Conservation (phyloP, 2,888 invertebrate genomes). For the Dysmachus trigonus region DNA sequence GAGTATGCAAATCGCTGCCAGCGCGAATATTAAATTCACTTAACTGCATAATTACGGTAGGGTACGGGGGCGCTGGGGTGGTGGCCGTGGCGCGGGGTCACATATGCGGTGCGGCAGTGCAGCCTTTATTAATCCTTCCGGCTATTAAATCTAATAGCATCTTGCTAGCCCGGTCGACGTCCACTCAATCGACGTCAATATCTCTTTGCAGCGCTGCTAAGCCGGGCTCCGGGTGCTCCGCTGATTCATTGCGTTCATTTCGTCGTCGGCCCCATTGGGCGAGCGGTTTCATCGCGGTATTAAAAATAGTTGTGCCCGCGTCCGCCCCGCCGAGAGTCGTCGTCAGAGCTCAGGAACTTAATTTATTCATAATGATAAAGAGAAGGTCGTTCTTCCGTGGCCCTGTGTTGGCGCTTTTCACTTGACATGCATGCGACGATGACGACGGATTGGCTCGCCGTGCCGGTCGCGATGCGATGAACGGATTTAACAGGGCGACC, state of each 20-base stretch:
- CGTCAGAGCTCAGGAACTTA: not conserved
- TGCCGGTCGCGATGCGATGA: not conserved
- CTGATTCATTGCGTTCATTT: not conserved
- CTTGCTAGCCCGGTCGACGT: constrained; percentile 1
- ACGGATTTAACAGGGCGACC: not conserved
- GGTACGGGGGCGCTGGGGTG: not conserved
- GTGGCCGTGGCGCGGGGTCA: constrained; percentile 14
- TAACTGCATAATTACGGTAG: constrained; percentile 5
- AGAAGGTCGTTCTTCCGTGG: constrained; percentile 4
- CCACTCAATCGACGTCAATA: not conserved
- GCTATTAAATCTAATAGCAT: constrained; percentile 24
- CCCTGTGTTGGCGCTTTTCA: not conserved
- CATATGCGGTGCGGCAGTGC: not conserved
- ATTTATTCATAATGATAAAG: constrained; percentile 26
- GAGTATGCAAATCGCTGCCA: not conserved
- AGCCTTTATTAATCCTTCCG: constrained; percentile 34
- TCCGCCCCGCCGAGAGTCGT: not conserved
- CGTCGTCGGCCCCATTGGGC: not conserved
- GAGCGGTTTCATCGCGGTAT: not conserved
- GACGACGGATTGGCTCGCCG: not conserved
- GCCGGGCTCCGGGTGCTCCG: not conserved
- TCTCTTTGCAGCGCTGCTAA: not conserved
- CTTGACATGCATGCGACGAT: not conserved
- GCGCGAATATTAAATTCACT: constrained; percentile 21
- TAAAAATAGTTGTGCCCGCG: constrained; percentile 16